Percentiles rank a stretch among this genome's conserved stretches.
These are phyloP conservation scores for Fundulus diaphanus DNA, from an alignment of 2,797 vertebrate species.

Conservation along the genomic window DNA sequence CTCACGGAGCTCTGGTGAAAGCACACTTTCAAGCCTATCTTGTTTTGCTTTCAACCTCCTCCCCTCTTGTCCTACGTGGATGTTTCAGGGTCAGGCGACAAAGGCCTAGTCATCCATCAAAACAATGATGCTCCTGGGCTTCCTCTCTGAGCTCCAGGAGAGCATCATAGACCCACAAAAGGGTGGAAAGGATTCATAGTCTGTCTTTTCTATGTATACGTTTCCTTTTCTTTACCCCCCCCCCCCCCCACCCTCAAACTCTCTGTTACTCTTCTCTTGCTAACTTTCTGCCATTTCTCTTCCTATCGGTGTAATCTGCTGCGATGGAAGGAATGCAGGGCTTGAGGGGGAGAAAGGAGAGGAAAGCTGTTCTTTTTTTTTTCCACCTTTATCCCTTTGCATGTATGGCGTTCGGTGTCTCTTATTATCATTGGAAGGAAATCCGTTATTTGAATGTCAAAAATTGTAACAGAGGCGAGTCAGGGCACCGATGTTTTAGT, in stretches of 20 bases:
- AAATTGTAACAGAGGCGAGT: constrained; percentile 44
- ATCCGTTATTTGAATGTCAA: constrained; percentile 53
- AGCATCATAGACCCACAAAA: constrained; percentile 23
- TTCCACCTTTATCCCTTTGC: constrained; percentile 51
- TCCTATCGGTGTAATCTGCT: constrained; percentile 55
- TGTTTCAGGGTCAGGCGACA: constrained; percentile 60
- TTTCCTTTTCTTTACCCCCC: constrained; percentile 32
- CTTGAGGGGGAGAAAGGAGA: constrained; percentile 24
- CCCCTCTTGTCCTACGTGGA: constrained; percentile 56
- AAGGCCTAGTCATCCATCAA: constrained; percentile 74
- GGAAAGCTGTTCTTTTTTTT: constrained; percentile 48
- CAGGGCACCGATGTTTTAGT: constrained; percentile 36
- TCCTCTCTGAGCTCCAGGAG: constrained; percentile 39
- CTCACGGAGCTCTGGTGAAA: constrained; percentile 26
- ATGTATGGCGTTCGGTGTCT: constrained; percentile 50
- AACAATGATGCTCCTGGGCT: constrained; percentile 58
- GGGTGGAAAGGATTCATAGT: constrained; percentile 46
- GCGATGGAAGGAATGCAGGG: constrained; percentile 57
- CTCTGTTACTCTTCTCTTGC: constrained; percentile 51
- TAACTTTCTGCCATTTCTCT: constrained; percentile 38
- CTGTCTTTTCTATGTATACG: constrained; percentile 49
- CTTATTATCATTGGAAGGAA: constrained; percentile 61
- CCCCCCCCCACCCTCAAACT: constrained; percentile 26
- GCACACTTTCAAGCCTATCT: constrained; percentile 45
- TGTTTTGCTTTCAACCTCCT: constrained; percentile 63